Evolutionary conservation across 2,113 vertebrate genomes (phyloP).

Genomic region (Rhegmatorhina hoffmannsi): DNA sequence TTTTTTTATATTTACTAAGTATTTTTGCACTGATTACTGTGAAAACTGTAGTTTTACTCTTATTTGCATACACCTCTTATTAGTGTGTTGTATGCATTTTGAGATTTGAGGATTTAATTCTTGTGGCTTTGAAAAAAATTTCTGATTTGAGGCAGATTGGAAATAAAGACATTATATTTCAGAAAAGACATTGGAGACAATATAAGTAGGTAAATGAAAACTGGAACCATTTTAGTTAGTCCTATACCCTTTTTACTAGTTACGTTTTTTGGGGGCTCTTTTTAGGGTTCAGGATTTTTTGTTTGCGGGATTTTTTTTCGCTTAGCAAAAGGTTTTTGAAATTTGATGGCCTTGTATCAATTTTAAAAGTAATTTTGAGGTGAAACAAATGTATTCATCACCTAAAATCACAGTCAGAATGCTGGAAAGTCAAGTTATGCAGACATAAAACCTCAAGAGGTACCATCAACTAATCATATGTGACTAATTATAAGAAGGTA

Average conservation of each 20-base stretch:
- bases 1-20: neutral
- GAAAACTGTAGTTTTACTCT: neutral
- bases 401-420: neutral
- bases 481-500: slow-evolving; percentile 10
- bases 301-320: neutral
- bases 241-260: neutral
- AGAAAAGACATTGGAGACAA: neutral
- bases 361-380: neutral
- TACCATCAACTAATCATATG: slow-evolving; percentile 44
- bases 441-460: neutral
- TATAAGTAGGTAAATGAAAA: neutral
- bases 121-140: neutral
- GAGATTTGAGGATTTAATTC: neutral
- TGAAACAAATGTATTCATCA: neutral
- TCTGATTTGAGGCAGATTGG: neutral
- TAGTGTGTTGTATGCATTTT: neutral
- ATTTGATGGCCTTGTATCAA: neutral
- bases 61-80: neutral
- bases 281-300: neutral
- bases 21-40: neutral
- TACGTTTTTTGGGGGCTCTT: neutral
- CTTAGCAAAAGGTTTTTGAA: neutral
- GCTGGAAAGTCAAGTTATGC: neutral
- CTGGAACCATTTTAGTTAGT: neutral
- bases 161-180: neutral